phyloP scores from a whole-genome alignment of 2,888 invertebrate genomes.

The Drosophila demipolita region DNA sequence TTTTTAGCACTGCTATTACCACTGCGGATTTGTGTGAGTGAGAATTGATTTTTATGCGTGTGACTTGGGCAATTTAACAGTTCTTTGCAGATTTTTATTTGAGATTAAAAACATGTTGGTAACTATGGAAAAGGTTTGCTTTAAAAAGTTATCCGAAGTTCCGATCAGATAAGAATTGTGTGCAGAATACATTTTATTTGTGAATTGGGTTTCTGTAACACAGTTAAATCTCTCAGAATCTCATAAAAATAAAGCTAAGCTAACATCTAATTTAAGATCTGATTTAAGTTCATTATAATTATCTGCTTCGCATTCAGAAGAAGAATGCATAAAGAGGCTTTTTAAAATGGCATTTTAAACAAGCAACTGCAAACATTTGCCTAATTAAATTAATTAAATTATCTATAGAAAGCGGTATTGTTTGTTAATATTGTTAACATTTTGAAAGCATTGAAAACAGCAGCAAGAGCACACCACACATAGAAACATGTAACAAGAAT shows the following conservation, averaged over 20 bases:
- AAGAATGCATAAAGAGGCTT: constrained; percentile 14
- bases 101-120: neutral
- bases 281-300: neutral
- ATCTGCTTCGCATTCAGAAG: neutral
- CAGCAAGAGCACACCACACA: constrained; percentile 28
- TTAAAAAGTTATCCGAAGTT: neutral
- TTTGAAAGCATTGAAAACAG: constrained; percentile 37
- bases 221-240: neutral
- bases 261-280: neutral
- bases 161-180: neutral
- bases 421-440: constrained; percentile 44
- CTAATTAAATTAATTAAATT: constrained; percentile 46
- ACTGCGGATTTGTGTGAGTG: neutral
- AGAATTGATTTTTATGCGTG: constrained; percentile 7
- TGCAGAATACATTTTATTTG: neutral
- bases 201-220: neutral
- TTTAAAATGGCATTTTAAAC: neutral
- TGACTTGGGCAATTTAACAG: neutral
- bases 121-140: neutral
- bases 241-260: neutral
- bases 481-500: constrained; percentile 28
- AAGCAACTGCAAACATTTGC: constrained; percentile 1
- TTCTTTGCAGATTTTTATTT: neutral
- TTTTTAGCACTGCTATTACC: constrained; percentile 35
- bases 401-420: constrained; percentile 34